Evolutionary conservation across 2,797 vertebrate genomes (phyloP).

Genomic region (Lacerta viridis): DNA sequence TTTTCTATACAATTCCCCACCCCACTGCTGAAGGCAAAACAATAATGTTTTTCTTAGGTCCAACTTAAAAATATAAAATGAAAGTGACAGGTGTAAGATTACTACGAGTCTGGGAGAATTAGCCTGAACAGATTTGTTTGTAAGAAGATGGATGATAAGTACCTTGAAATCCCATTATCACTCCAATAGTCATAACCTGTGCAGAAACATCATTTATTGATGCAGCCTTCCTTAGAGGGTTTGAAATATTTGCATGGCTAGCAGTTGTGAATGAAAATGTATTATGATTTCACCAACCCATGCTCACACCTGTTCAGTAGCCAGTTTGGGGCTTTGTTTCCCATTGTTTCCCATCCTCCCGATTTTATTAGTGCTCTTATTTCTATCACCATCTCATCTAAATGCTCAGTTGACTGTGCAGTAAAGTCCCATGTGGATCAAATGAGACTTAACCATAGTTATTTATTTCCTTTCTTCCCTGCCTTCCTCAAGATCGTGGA

Average conservation of each 20-base stretch:
- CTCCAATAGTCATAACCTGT: background rate
- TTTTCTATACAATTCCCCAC: background rate
- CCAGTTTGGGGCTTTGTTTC: background rate
- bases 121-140: background rate
- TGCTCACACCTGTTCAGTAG: background rate
- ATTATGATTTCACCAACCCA: background rate
- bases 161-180: background rate
- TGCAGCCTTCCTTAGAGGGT: background rate
- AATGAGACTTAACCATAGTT: background rate
- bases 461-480: background rate
- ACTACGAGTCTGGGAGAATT: slow-evolving; percentile 21
- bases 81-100: background rate
- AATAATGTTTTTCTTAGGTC: background rate
- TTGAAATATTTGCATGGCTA: slow-evolving; percentile 1
- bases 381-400: background rate
- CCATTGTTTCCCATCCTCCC: background rate
- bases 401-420: background rate
- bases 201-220: slow-evolving; percentile 6
- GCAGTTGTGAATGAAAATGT: background rate
- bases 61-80: background rate
- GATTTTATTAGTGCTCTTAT: background rate
- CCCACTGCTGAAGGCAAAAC: background rate
- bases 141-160: slow-evolving; percentile 14
- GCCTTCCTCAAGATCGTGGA: background rate
- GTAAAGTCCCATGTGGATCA: background rate